A percentile compares a stretch with the other conserved stretches of the same genome.
Evolutionary conservation across 2,113 vertebrate species (phyloP).

Genomic region (Apodemus sylvaticus): DNA sequence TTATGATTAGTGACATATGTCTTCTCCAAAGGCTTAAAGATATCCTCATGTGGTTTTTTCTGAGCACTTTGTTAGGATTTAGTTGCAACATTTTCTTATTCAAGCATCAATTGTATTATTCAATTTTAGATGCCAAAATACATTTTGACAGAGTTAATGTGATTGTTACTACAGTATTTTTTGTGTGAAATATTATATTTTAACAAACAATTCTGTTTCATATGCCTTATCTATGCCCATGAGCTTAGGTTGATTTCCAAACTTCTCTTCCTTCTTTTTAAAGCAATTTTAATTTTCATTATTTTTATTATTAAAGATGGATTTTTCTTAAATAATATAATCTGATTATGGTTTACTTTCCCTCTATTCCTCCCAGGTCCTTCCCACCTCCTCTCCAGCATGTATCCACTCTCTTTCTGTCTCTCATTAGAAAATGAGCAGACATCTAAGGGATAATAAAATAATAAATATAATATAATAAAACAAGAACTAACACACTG

Average conservation of each 20-base stretch:
- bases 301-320: neutral
- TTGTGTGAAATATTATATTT: neutral
- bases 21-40: neutral
- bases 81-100: constrained; percentile 8
- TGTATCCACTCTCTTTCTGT: neutral
- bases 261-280: neutral
- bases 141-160: constrained; percentile 12
- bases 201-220: neutral
- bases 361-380: neutral
- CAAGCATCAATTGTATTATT: neutral
- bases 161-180: neutral
- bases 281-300: neutral
- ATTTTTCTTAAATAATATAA: neutral
- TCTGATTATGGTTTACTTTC: neutral
- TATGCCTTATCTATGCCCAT: neutral
- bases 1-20: neutral
- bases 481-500: neutral
- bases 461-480: neutral
- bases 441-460: neutral
- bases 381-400: neutral
- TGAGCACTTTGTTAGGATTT: constrained; percentile 10
- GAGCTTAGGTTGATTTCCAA: neutral
- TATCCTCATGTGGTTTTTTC: neutral
- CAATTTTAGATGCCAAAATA: constrained; percentile 8
- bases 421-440: neutral